Evolutionary conservation across 2,888 invertebrate species (phyloP), one percentile per base, ranked within the genome.

Genomic region (Embidobia sp.): DNA sequence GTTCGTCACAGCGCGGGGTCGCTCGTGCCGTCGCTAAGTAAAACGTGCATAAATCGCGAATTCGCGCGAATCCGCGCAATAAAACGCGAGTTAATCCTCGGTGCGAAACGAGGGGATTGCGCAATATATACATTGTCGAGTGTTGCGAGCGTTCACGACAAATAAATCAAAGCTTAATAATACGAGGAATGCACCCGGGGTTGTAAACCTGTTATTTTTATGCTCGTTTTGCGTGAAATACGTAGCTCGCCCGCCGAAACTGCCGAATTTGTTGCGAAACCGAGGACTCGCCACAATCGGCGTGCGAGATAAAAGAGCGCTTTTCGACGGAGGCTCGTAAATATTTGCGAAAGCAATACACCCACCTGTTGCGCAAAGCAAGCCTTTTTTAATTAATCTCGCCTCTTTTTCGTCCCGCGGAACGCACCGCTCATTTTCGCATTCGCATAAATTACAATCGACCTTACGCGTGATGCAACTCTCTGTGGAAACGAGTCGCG

Each of bases 1-100:
- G 57, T 27, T 42, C 46, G 46, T 63, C 63, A 79, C 55, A 63
- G 69, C 57, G 75, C 53, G 69, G 69, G 76, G 72, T 79, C 66
- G 67, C 35, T 57, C 42, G 55, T 51, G 72, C 51, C 27, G 72
- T 61, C 55, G 42, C 29, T 18, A 63, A 63, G 44, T 61, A 48
- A 61, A 61, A 46, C 27, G 15, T 1, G 16, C 35, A 49, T 42
- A 49, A 48, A 63, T 63, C 11, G 46, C 19, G 16, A 59, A 35
- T 35, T 22, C 29, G 35, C 42, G n/a, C 35, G 13, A 46, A 46
- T 1, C 16, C 11, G 26, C 27, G 35, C 16, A 19, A 26, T 48
- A 46, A 63, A 35, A 27, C 6, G 18, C 19, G 18, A 35, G n/a
- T 53, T 53, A 53, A 37, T 26, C 35, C 37, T 3, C 16, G 3